These are phyloP conservation scores for Schizopygopsis malacanthus DNA, from an alignment of 2,797 vertebrate species.

Conservation along the genomic window DNA sequence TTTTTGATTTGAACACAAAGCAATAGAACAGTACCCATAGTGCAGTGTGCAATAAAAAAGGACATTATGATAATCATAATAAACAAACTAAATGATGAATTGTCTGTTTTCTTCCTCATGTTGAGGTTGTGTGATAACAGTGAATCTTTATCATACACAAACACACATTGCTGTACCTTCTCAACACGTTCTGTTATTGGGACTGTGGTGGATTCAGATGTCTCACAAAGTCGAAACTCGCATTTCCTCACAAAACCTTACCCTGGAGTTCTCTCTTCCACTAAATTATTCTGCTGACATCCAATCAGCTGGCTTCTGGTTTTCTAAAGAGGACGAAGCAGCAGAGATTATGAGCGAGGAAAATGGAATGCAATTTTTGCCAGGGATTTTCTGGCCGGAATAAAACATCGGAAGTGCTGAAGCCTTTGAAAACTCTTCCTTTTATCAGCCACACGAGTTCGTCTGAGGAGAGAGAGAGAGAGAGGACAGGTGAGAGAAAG, in stretches of 20 bases:
- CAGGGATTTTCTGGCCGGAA: conserved; percentile 53
- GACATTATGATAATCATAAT: conserved; percentile 78
- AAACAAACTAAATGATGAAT: conserved; percentile 69
- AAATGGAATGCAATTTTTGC: conserved; percentile 56
- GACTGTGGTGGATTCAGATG: conserved; percentile 22
- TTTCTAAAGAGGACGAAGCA: conserved; percentile 54
- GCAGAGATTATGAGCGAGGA: conserved; percentile 55
- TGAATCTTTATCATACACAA: conserved; percentile 12
- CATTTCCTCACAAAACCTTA: not conserved
- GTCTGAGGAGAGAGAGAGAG: conserved; percentile 47
- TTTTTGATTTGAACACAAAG: conserved; percentile 67
- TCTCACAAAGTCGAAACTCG: conserved; percentile 21
- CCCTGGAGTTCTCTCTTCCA: conserved; percentile 3
- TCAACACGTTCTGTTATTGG: not conserved
- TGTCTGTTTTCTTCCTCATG: conserved; percentile 28
- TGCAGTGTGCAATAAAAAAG: conserved; percentile 78
- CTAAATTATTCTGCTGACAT: conserved; percentile 57
- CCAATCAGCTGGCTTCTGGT: conserved; percentile 52
- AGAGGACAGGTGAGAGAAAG: conserved; percentile 35
- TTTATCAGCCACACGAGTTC: conserved; percentile 58
- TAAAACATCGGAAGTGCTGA: conserved; percentile 54
- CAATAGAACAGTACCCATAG: conserved; percentile 77
- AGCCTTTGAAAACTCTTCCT: conserved; percentile 62
- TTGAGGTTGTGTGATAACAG: not conserved
- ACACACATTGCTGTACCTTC: not conserved